Evolutionary conservation across 2,888 invertebrate genomes (phyloP).

Genomic region (Drosophila acutilabella): DNA sequence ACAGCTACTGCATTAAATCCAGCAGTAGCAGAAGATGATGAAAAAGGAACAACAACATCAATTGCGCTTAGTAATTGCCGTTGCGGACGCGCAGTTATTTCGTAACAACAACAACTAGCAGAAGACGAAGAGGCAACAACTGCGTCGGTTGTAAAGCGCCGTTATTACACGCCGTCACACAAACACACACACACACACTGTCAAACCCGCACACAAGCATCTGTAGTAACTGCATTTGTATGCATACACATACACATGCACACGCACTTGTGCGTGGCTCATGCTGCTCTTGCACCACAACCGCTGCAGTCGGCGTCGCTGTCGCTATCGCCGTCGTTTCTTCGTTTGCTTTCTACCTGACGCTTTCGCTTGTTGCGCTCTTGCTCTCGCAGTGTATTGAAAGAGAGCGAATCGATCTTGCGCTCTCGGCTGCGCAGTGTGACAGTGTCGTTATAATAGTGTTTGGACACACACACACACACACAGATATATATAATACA

Average conservation of each 20-base stretch:
- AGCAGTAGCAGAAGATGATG: neutral
- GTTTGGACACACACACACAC: slow-evolving; percentile 46
- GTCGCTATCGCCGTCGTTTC: slow-evolving; percentile 15
- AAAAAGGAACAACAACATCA: slow-evolving; percentile 50
- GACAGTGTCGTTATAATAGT: slow-evolving; percentile 67
- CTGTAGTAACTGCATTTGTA: slow-evolving; percentile 5
- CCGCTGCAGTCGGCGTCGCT: slow-evolving; percentile 28
- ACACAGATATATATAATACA: neutral
- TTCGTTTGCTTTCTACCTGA: slow-evolving; percentile 72
- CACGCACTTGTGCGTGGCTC: slow-evolving; percentile 62
- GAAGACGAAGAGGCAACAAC: slow-evolving; percentile 19
- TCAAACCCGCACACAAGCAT: neutral
- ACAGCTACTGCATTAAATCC: slow-evolving; percentile 41
- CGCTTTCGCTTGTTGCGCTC: slow-evolving; percentile 71
- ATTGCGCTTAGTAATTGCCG: slow-evolving; percentile 64
- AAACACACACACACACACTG: neutral
- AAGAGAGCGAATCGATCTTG: slow-evolving; percentile 13
- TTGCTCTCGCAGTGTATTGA: slow-evolving; percentile 2
- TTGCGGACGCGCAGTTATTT: slow-evolving; percentile 60
- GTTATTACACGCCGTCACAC: slow-evolving; percentile 47
- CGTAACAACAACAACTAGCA: slow-evolving; percentile 55
- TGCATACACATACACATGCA: slow-evolving; percentile 34
- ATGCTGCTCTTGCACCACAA: slow-evolving; percentile 31
- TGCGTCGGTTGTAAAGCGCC: slow-evolving; percentile 62
- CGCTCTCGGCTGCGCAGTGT: slow-evolving; percentile 23